Evolutionary conservation across 2,888 invertebrate genomes (phyloP), one percentile per base, ranked within the genome.

Genomic region (Apeira syringaria): DNA sequence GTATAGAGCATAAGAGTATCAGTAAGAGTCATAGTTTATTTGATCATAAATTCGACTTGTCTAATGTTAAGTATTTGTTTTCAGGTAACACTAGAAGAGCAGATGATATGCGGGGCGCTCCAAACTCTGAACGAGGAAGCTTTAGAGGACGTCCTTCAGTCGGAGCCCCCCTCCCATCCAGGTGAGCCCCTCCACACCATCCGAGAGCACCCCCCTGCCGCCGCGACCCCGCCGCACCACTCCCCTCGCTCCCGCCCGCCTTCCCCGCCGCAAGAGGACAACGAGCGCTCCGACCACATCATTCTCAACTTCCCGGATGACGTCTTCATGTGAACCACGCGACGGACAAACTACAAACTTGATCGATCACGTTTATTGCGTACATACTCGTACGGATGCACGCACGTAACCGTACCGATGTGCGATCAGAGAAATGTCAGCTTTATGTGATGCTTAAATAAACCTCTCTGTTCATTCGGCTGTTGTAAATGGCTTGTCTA

Each of bases 51-150:
- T n/a, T n/a, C n/a, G n/a, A n/a, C n/a, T n/a, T n/a, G 12, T 22
- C 8, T 41, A 26, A 17, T 2, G 6, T 15, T 2, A 0, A 11
- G n/a, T 20, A n/a, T n/a, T 25, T 34, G n/a, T 36, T 9, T 0
- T 1, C 79, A 98, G 97, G 97, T 98, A 42, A 97, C 97, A 0
- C 91, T 98, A 59, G 98, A 98, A 82, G 97, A 98, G 75, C 97
- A 97, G 84, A 97, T 97, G 96, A 97, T 98, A 58, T 97, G 97
- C 81, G 97, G 97, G 49, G 97, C 97, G 1, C 88, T 98, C 45
- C 97, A 97, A 84, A 97, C 97, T 0, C 90, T 98, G 18, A 98
- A 97, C 83, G 97, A 98, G 88, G 97, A 97, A 84, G 97, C 97
- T 4, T 93, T 95, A 77, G 97, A 98, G 87, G 97, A 98, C 85